These are phyloP conservation scores for Porites lutea DNA, from an alignment of 64 coral and sea anemone species.

Conservation along the genomic window DNA sequence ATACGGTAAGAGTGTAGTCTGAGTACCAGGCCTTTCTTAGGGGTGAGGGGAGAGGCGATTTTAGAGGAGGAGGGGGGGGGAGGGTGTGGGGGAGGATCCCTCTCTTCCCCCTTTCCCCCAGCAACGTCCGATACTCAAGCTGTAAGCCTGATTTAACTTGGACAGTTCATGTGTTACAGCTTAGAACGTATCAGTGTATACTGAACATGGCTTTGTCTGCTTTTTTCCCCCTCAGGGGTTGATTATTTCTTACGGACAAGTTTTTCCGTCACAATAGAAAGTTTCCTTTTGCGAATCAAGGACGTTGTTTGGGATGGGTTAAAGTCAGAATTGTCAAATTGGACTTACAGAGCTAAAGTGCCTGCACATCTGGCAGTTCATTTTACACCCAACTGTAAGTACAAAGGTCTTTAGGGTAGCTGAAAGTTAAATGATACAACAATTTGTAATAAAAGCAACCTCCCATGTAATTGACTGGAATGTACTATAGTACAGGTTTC, in stretches of 20 bases:
- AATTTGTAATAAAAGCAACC: too few species aligned
- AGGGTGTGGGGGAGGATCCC: too few species aligned
- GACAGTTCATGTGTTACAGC: too few species aligned
- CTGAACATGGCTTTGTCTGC: not conserved
- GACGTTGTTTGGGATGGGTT: constrained; percentile 84
- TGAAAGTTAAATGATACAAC: too few species aligned
- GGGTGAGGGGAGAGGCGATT: not conserved
- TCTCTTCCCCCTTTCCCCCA: too few species aligned
- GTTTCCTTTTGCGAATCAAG: constrained; percentile 80
- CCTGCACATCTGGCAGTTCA: constrained; percentile 77
- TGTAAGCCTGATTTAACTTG: too few species aligned
- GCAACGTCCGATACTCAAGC: too few species aligned
- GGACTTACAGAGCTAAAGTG: constrained; percentile 80
- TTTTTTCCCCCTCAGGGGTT: constrained; percentile 46
- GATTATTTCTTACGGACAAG: constrained; percentile 89
- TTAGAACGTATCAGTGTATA: too few species aligned
- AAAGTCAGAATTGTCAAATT: constrained; percentile 85
- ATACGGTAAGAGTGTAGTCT: constrained; percentile 70
- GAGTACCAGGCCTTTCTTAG: not conserved
- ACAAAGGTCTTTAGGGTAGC: too few species aligned
- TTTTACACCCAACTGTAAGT: constrained; percentile 79
- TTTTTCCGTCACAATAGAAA: constrained; percentile 92
- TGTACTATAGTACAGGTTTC: too few species aligned
- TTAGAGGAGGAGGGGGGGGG: not conserved
- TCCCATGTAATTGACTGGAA: too few species aligned